Conservation (phyloP, 2,797 vertebrate genomes). For the Octomys mimax region DNA sequence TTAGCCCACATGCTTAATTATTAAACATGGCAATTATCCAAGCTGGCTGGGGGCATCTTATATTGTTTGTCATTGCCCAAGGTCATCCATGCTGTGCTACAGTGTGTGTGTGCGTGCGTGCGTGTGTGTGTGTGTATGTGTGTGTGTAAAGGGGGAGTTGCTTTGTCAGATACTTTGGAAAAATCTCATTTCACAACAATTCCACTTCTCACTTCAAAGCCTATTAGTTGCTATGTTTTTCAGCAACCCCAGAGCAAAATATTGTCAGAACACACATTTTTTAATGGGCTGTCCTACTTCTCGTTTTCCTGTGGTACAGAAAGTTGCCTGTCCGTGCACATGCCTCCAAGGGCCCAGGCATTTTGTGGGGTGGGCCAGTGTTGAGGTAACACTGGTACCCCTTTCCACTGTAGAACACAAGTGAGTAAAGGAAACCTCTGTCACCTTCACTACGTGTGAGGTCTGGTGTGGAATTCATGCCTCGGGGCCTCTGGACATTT, state of each 20-base stretch:
- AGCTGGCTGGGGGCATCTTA: not conserved
- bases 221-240: slow-evolving; percentile 34
- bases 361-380: not conserved
- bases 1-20: slow-evolving; percentile 38
- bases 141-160: not conserved
- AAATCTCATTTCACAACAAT: slow-evolving; percentile 63
- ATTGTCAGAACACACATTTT: not conserved
- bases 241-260: slow-evolving; percentile 45
- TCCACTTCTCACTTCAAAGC: slow-evolving; percentile 51
- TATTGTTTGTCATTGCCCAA: slow-evolving; percentile 36
- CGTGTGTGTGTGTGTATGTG: not conserved
- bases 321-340: fast-evolving
- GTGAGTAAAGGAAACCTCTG: not conserved
- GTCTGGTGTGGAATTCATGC: not conserved
- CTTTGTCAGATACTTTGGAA: slow-evolving; percentile 15
- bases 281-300: not conserved
- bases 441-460: too few species aligned
- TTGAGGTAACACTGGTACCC: fast-evolving
- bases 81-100: slow-evolving; percentile 28
- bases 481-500: not conserved
- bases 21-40: slow-evolving; percentile 40
- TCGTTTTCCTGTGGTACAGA: not conserved
- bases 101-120: not conserved
- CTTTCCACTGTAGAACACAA: not conserved
- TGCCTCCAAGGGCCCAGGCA: not conserved